Base-by-base conservation (phyloP, 2,888 invertebrate genomes). In the Anthophora plumipes region DNA sequence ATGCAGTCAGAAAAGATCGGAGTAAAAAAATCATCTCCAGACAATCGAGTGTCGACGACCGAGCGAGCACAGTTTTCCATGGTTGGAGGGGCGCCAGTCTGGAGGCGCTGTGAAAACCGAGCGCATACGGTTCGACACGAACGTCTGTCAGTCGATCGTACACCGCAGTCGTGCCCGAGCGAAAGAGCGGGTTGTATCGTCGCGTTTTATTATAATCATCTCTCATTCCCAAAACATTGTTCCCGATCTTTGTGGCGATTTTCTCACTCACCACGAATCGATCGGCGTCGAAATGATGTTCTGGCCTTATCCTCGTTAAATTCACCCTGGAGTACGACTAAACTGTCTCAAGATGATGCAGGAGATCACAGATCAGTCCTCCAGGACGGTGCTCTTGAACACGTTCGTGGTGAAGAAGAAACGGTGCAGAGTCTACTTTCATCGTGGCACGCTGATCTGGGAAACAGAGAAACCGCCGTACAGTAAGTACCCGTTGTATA, bases 381-480 rank as follows among this genome's bases (percentile, higher is more conserved):
- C 90, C 46, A 91, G 91, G 71, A 86, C 93, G 39, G 93, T 94
- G 50, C 89, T 94, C 14, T 91, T 95, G 37, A 95, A 94, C 86
- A 95, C 95, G 82, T 96, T 96, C 92, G 92, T 95, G 63, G 94
- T 95, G 76, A 94, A 95, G 84, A 95, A 95, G 89, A 96, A 95
- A 92, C 94, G 95, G 86, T 95, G 95, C 90, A 94, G 95, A 80
- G 95, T 96, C 20, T 95, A 95, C 91, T 95, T 96, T 85, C 95
- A 96, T 91, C 94, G 94, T 69, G 95, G 95, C 83, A 94, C 94
- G 71, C 93, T 96, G 76, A 95, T 95, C 63, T 96, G 96, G 96
- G 96, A 96, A 89, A 95, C 94, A 61, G 94, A 94, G 85, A 94
- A 94, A 85, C 93, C 94, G 71, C 94, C 95, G 70, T 94, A 94